These are phyloP conservation scores for Leptatherina wallacei DNA, from an alignment of 2,797 vertebrate genomes.

Conservation along the genomic window DNA sequence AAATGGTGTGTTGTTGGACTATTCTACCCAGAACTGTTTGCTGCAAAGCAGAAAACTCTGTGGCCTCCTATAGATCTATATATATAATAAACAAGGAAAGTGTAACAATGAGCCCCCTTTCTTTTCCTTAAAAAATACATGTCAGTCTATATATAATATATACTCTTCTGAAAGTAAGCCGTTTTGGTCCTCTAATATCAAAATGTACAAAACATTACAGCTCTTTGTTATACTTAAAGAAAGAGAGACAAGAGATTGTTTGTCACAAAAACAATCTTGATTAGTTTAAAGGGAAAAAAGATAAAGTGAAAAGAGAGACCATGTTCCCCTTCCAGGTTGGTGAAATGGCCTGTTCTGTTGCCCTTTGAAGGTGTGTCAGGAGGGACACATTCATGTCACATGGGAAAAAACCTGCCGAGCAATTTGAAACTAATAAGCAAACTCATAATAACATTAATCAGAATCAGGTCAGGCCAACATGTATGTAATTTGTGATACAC, in stretches of 20 bases:
- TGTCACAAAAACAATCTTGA: conserved; percentile 71
- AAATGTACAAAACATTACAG: conserved; percentile 84
- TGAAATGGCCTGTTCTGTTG: conserved; percentile 11
- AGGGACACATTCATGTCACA: conserved; percentile 45
- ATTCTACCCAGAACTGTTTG: conserved; percentile 47
- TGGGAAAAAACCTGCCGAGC: conserved; percentile 28
- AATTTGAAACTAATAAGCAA: conserved; percentile 6
- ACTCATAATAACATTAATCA: conserved; percentile 1
- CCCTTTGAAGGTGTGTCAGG: conserved; percentile 27
- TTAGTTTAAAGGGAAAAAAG: conserved; percentile 48
- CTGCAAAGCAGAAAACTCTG: conserved; percentile 52
- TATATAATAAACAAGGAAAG: conserved; percentile 69
- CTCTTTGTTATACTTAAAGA: conserved; percentile 71
- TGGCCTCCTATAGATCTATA: conserved; percentile 52
- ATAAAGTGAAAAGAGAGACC: conserved; percentile 20
- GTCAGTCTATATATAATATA: conserved; percentile 77
- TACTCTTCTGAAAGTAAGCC: conserved; percentile 77
- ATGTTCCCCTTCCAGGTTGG: conserved; percentile 36
- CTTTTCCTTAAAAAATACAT: conserved; percentile 71
- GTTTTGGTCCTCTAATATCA: conserved; percentile 86
- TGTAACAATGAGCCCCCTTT: conserved; percentile 67
- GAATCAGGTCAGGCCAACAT: conserved; percentile 1
- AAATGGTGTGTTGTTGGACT: conserved; percentile 40
- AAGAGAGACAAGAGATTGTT: conserved; percentile 64
- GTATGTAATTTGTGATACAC: neutral